Conservation (phyloP, 2,797 vertebrate species). For the Typhlichthys subterraneus region DNA sequence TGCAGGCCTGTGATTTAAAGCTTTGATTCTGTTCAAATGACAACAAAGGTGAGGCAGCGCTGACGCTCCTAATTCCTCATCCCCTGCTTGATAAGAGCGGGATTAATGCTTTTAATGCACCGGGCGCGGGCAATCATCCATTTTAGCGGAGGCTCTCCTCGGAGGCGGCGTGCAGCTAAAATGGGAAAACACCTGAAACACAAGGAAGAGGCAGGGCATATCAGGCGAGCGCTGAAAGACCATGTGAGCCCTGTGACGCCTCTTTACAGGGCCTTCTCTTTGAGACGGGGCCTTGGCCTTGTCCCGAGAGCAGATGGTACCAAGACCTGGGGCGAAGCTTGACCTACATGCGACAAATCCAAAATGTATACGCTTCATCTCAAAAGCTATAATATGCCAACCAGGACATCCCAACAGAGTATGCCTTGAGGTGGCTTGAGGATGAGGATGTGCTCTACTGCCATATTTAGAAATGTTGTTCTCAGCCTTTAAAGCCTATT, state of each 20-base stretch:
- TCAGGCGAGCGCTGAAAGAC: conserved; percentile 36
- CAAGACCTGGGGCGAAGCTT: conserved; percentile 74
- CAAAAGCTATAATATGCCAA: conserved; percentile 37
- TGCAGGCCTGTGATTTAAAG: conserved; percentile 81
- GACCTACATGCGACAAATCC: conserved; percentile 75
- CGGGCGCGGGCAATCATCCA: conserved; percentile 77
- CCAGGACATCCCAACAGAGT: conserved; percentile 34
- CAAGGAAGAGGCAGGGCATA: conserved; percentile 46
- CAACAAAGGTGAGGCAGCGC: conserved; percentile 80
- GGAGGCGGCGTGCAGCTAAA: conserved; percentile 67
- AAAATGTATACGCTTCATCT: conserved; percentile 40
- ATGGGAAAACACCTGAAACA: conserved; percentile 78
- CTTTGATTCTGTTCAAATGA: conserved; percentile 84
- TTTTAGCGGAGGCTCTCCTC: conserved; percentile 73
- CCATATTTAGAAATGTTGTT: conserved; percentile 61
- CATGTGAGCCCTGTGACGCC: conserved; percentile 39
- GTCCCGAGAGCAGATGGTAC: conserved; percentile 78
- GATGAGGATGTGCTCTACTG: conserved; percentile 39
- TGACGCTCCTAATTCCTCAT: conserved; percentile 80
- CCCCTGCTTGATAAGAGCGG: conserved; percentile 79
- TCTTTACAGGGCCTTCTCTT: conserved; percentile 45
- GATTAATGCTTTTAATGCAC: conserved; percentile 82
- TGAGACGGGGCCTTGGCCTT: conserved; percentile 67
- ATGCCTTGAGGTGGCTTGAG: conserved; percentile 27
- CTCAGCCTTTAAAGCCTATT: conserved; percentile 67